Conservation (phyloP, 2,888 invertebrate genomes). For the Cryptocephalus primarius region DNA sequence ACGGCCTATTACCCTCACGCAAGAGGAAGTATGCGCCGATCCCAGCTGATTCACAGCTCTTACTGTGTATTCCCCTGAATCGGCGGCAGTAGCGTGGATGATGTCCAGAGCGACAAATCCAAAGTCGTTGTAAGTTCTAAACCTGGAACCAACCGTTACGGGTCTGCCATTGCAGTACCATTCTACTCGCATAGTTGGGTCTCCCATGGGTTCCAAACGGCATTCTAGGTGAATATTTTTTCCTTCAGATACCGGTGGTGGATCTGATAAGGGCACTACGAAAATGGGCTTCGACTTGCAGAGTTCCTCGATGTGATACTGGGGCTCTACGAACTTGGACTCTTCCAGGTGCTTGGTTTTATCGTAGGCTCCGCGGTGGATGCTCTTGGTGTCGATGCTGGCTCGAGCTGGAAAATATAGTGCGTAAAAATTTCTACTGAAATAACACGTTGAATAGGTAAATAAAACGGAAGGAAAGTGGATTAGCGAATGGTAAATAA, state of each 20-base stretch:
- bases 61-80: constrained; percentile 91
- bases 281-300: constrained; percentile 93
- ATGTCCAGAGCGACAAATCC: constrained; percentile 96
- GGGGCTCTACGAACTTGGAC: constrained; percentile 75
- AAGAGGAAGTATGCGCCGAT: constrained; percentile 82
- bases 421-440: not conserved
- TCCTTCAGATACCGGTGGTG: constrained; percentile 76
- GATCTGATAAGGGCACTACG: constrained; percentile 77
- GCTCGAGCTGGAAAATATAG: constrained; percentile 58
- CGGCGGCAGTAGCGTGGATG: constrained; percentile 83
- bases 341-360: constrained; percentile 82
- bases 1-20: constrained; percentile 73
- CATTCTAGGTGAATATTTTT: constrained; percentile 87
- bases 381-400: constrained; percentile 80
- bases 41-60: constrained; percentile 90
- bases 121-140: constrained; percentile 92
- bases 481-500: not conserved
- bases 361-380: constrained; percentile 77
- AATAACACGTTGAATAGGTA: not conserved
- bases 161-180: constrained; percentile 92
- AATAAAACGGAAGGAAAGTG: not conserved
- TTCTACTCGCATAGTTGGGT: constrained; percentile 90
- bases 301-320: constrained; percentile 83
- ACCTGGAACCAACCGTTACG: constrained; percentile 82
- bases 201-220: constrained; percentile 87